Evolutionary conservation across 2,113 vertebrate genomes (phyloP), one percentile per base, ranked within the genome.

Genomic region (Stercorarius parasiticus): DNA sequence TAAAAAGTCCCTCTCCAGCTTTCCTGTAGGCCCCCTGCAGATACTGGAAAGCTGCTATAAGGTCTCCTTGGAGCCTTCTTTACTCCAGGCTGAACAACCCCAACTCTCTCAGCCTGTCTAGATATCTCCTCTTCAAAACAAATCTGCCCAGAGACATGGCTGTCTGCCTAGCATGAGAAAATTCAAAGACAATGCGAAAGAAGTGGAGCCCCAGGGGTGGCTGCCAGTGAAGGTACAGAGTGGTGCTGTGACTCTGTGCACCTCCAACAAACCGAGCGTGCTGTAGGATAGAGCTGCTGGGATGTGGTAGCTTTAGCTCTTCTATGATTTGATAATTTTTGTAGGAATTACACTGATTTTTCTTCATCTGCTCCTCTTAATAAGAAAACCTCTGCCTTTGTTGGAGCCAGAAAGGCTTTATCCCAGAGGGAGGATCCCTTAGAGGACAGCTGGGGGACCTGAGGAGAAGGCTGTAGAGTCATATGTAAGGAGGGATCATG

Each of bases 191-290:
- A 36, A 3, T 26, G 49, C 0, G 7, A 66, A 56, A 76, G 45
- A 61, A 53, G 64, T 11, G 26, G 42, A 78, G 6, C 6, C 69
- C 10, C 36, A 23, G 43, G 82, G 36, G 13, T 34, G 66, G 13
- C 25, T 42, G 20, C 25, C 4, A 9, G 30, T 13, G 43, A 42
- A 49, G 42, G 36, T 29, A 17, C 61, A 12, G n/a, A 43, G 15
- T 13, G 11, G 1, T 2, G 38, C 6, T 13, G 45, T 17, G 65
- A 45, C 50, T 27, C 61, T 53, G 25, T 20, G 30, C 0, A 0
- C 26, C 13, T 29, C 52, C 4, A 0, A 2, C 43, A 56, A 21
- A 34, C 27, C 8, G 3, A 36, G 5, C 0, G 2, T 2, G 0
- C 67, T 71, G 79, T 88, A 61, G 86, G 95, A 59, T 55, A 18